Evolutionary conservation across 2,113 vertebrate species (phyloP), one percentile per base, ranked within the genome.

Genomic region (Nyctereutes procyonoides): DNA sequence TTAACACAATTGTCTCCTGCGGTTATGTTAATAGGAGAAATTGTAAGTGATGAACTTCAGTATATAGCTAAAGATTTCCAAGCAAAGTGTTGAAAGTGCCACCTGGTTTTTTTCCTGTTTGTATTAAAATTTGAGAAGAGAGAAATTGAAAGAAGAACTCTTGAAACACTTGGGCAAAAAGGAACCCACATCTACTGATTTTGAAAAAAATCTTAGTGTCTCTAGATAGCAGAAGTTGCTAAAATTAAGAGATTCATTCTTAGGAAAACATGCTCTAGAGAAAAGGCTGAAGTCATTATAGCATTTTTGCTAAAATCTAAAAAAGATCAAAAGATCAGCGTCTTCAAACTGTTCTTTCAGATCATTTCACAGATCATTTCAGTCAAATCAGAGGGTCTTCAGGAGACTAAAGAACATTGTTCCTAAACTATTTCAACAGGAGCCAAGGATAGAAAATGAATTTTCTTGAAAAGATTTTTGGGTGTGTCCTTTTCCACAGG

Each of bases 211-310:
- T 60, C 48, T 94, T 28, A 55, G 32, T 38, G 17, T 94, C 24
- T 93, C 56, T 79, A 88, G n/a, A 76, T 86, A 55, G 81, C 38
- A 87, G 56, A 94, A 85, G n/a, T 92, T 62, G 38, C 16, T 92
- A 73, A 91, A 55, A 89, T 94, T 32, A 92, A 93, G 79, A 74
- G 28, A 79, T 35, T 91, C 48, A 19, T 6, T 76, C 0, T 51
- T 60, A 79, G 30, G 53, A 81, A 62, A 77, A 35, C n/a, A 17
- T 91, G 28, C n/a, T 79, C 11, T 85, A 74, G 73, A 69, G 94
- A 82, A 77, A 92, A 86, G 15, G 4, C n/a, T 90, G 65, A 81
- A 32, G 9, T 89, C 35, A 1, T 91, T 92, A 82, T 17, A 73
- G n/a, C n/a, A 35, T 65, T 81, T 81, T 92, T 96, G 82, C n/a